Evolutionary conservation across 2,113 vertebrate species (phyloP).

Genomic region (Puma concolor): DNA sequence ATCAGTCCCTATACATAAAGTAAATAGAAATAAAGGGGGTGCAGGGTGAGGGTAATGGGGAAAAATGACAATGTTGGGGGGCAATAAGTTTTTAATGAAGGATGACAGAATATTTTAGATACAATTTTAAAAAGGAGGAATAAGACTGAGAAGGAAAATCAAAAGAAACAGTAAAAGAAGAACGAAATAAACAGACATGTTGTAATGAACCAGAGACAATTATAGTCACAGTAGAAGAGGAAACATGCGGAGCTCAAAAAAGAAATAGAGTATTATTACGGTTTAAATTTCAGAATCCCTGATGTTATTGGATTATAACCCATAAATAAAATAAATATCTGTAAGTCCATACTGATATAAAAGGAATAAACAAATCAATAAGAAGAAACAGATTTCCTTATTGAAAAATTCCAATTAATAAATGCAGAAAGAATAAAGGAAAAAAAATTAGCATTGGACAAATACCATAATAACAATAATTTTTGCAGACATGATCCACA

Average conservation of each 20-base stretch:
- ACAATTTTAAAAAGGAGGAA: background rate
- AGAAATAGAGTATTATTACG: background rate
- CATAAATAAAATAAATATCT: background rate
- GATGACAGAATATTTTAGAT: background rate
- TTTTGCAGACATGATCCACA: background rate
- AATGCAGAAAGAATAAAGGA: background rate
- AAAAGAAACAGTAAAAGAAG: background rate
- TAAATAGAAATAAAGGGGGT: background rate
- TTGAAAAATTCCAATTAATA: background rate
- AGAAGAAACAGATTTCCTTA: background rate
- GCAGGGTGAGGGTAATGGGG: background rate
- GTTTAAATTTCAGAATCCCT: background rate
- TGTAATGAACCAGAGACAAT: background rate
- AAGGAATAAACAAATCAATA: background rate
- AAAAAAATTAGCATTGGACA: background rate
- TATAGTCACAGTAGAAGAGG: background rate
- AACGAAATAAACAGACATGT: background rate
- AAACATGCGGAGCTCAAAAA: background rate
- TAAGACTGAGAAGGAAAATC: slow-evolving; percentile 2
- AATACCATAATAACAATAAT: background rate
- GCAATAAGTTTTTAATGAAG: background rate
- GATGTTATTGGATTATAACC: background rate
- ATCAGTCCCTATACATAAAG: background rate
- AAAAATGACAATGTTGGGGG: background rate
- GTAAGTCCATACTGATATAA: background rate